Base-by-base conservation (phyloP, 2,888 invertebrate species). In the Lobophora halterata region DNA sequence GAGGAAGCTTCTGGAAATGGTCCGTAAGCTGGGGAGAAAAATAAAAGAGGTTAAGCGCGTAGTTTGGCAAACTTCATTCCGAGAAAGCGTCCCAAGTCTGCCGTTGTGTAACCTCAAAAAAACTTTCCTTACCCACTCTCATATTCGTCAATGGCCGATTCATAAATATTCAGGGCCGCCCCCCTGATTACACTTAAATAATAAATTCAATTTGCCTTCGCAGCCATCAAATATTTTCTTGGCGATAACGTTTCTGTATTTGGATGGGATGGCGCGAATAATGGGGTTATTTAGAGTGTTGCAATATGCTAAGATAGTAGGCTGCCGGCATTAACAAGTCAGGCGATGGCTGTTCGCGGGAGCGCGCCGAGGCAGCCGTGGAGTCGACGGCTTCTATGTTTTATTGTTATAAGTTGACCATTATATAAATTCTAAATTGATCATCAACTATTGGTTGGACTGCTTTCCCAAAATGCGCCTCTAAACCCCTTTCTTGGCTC, bases 281-380 rank as follows among this genome's bases (percentile, higher is more conserved):
- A 87, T 82, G 82, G 78, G 41, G 79, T 79, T 87, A 82, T 87
- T 86, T 85, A 82, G 79, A 76, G 74, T 66, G 71, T 79, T 79
- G 85, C 86, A 87, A 85, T 87, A 86, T 86, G 87, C 85, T 87
- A 85, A 87, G 87, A 86, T 80, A 83, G 85, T 79, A 82, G 80
- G 79, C 80, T 75, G 77, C 61, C 62, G 66, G 76, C 79, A 85
- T 86, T 86, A 87, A 86, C 83, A 83, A 86, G 86, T 86, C 86
- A 86, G 71, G 71, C 83, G 87, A 81, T 83, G 80, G 80, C 71
- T 71, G 78, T 72, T 71, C 75, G 62, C 66, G 59, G 58, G 51
- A 41, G 54, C 46, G 69, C 52, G 48, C 46, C 60, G 43, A 3
- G 48, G 16, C 26, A 25, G 10, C 23, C 1, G 52, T 72, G 52